These are phyloP conservation scores for Labeo rohita DNA, from an alignment of 2,113 vertebrate species.

Conservation along the genomic window DNA sequence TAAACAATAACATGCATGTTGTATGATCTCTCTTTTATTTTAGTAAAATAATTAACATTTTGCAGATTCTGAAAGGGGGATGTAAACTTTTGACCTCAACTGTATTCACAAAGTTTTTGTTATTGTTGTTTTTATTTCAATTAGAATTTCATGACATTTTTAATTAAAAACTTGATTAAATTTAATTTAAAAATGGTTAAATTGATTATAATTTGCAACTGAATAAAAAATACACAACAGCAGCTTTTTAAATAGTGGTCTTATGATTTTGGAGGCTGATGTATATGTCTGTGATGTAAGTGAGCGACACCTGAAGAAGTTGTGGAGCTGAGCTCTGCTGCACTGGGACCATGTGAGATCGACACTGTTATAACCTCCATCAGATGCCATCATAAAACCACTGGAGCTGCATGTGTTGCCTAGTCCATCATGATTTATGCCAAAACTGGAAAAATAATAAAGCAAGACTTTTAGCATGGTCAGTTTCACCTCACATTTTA, in stretches of 20 bases:
- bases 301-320: constrained; percentile 81
- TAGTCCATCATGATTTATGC: constrained; percentile 87
- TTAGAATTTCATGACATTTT: background rate
- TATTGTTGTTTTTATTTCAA: too few species aligned
- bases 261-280: background rate
- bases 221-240: background rate
- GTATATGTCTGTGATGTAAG: background rate
- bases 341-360: constrained; percentile 88
- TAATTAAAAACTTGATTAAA: background rate
- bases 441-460: constrained; percentile 77
- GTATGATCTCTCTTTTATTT: too few species aligned
- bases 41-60: too few species aligned
- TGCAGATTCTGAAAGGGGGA: too few species aligned
- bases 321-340: constrained; percentile 82
- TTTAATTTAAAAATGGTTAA: background rate
- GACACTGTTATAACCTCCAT: constrained; percentile 80
- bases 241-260: background rate
- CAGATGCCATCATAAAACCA: constrained; percentile 88
- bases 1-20: too few species aligned
- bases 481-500: background rate
- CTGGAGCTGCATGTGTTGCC: constrained; percentile 80
- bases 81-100: too few species aligned
- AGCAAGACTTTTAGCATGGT: background rate
- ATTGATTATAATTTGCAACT: background rate
- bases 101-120: too few species aligned